These are phyloP conservation scores for Nerophis ophidion DNA, from an alignment of 2,113 vertebrate genomes.

Conservation along the genomic window DNA sequence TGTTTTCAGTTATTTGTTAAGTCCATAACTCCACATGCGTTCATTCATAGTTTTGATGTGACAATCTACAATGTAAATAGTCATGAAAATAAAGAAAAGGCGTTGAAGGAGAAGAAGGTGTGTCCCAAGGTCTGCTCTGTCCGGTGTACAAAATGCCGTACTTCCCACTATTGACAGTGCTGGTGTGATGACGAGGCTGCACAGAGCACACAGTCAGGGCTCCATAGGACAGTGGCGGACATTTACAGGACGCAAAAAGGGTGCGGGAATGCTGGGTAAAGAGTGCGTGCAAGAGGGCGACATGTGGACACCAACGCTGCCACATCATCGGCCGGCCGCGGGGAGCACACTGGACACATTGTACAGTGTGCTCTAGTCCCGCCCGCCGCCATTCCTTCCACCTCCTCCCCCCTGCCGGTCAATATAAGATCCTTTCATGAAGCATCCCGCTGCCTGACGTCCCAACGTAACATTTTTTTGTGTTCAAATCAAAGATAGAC, in stretches of 20 bases:
- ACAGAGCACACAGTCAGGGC: background rate
- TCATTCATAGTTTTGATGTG: too few relatives aligned
- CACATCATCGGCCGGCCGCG: constrained; percentile 61
- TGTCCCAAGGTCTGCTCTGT: too few relatives aligned
- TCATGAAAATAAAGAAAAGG: too few relatives aligned
- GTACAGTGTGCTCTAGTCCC: too few relatives aligned
- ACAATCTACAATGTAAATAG: too few relatives aligned
- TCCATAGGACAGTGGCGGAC: background rate
- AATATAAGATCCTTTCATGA: constrained; percentile 22
- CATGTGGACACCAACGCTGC: constrained; percentile 48
- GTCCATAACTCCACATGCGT: too few relatives aligned
- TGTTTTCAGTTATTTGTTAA: too few relatives aligned
- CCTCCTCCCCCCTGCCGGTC: constrained; percentile 26
- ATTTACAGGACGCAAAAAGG: background rate
- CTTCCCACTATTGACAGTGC: background rate
- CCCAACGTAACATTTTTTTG: background rate
- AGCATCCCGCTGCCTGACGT: constrained; percentile 6
- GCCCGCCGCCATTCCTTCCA: constrained; percentile 23
- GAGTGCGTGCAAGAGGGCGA: constrained; percentile 32
- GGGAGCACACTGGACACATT: constrained; percentile 65
- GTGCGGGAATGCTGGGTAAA: constrained; percentile 18
- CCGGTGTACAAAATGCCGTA: too few relatives aligned
- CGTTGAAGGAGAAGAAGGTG: too few relatives aligned
- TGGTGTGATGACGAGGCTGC: background rate
- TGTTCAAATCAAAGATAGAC: too few relatives aligned